These are phyloP conservation scores for Ceratitis capitata DNA, from an alignment of 1,140 invertebrate species.

Conservation along the genomic window DNA sequence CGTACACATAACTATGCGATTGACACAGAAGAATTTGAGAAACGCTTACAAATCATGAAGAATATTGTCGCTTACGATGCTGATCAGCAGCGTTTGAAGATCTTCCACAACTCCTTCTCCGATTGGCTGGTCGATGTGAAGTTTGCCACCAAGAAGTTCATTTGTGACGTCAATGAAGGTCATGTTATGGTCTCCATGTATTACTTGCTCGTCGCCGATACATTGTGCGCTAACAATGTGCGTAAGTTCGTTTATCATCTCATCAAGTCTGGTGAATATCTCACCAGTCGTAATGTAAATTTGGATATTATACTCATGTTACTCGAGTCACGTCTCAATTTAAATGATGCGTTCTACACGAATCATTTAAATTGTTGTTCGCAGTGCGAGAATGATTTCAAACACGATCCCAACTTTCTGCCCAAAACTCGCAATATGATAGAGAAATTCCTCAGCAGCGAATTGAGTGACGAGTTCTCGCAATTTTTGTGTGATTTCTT, in stretches of 20 bases:
- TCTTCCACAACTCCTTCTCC: slow-evolving; percentile 92
- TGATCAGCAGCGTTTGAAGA: slow-evolving; percentile 73
- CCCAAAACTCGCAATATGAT: slow-evolving; percentile 59
- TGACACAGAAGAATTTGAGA: slow-evolving; percentile 85
- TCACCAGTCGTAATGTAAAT: slow-evolving; percentile 58
- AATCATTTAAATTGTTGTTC: slow-evolving; percentile 63
- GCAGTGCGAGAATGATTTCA: slow-evolving; percentile 61
- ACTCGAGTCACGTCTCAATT: slow-evolving; percentile 60
- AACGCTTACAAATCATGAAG: slow-evolving; percentile 80
- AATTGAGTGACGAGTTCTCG: slow-evolving; percentile 59
- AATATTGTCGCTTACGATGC: slow-evolving; percentile 70
- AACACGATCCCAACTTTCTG: slow-evolving; percentile 59
- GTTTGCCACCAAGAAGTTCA: slow-evolving; percentile 93
- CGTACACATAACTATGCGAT: slow-evolving; percentile 83
- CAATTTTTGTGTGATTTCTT: slow-evolving; percentile 65
- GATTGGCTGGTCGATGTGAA: slow-evolving; percentile 96
- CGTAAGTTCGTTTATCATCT: slow-evolving; percentile 60
- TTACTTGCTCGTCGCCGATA: slow-evolving; percentile 72
- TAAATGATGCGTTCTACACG: slow-evolving; percentile 64
- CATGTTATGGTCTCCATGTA: slow-evolving; percentile 90
- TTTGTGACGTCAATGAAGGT: slow-evolving; percentile 87
- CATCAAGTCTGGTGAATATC: slow-evolving; percentile 59
- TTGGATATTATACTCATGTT: slow-evolving; percentile 63
- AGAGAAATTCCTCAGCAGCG: slow-evolving; percentile 58
- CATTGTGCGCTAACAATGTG: slow-evolving; percentile 61